phyloP scores from a whole-genome alignment of 2,888 invertebrate genomes.

The Petrolisthes manimaculis region DNA sequence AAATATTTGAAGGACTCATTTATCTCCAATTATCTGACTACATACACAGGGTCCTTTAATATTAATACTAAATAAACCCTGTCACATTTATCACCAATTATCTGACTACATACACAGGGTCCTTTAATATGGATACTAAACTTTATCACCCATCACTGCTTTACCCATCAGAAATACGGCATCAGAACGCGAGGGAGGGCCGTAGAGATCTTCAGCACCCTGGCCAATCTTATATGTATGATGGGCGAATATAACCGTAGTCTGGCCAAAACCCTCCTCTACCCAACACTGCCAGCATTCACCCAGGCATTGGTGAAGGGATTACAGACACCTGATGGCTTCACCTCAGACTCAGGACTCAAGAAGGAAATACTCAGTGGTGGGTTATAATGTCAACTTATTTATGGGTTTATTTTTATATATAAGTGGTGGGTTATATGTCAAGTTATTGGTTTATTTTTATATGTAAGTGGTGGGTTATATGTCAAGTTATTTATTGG shows the following conservation, averaged over 20 bases:
- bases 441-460: slow-evolving; percentile 1
- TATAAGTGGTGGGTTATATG: slow-evolving; percentile 13
- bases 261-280: slow-evolving; percentile 75
- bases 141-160: too few species aligned
- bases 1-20: too few species aligned
- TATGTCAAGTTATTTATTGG: slow-evolving; percentile 24
- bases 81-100: background rate
- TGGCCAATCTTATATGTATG: slow-evolving; percentile 74
- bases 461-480: background rate
- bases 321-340: slow-evolving; percentile 74
- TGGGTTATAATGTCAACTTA: slow-evolving; percentile 64
- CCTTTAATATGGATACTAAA: too few species aligned
- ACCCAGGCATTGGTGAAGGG: slow-evolving; percentile 76
- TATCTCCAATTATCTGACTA: too few species aligned
- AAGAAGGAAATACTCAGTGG: slow-evolving; percentile 78
- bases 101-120: too few species aligned
- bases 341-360: slow-evolving; percentile 74
- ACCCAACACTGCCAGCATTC: slow-evolving; percentile 78
- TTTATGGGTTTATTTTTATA: slow-evolving; percentile 2
- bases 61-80: background rate
- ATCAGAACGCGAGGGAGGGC: slow-evolving; percentile 77
- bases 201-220: slow-evolving; percentile 78
- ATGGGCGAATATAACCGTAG: slow-evolving; percentile 74
- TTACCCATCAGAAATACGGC: slow-evolving; percentile 74
- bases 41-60: too few species aligned